phyloP scores from a whole-genome alignment of 2,797 vertebrate genomes.

The Chloroceryle inda region DNA sequence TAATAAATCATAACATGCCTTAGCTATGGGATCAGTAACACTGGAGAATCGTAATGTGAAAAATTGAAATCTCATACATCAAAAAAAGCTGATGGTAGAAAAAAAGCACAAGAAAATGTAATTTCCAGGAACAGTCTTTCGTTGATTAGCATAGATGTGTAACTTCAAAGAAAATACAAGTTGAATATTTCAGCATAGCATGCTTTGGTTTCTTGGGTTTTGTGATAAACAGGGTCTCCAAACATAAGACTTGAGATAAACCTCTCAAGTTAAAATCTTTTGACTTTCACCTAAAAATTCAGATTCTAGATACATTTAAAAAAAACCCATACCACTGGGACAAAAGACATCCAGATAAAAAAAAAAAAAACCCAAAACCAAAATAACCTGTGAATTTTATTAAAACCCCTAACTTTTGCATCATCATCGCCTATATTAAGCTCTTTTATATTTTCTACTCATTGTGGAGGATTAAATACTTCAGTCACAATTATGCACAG shows the following conservation, averaged over 20 bases:
- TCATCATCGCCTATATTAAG: not conserved
- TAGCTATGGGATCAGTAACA: not conserved
- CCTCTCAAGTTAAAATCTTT: not conserved
- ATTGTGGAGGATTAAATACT: not conserved
- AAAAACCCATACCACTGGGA: not conserved
- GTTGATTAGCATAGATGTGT: not conserved
- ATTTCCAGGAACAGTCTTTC: not conserved
- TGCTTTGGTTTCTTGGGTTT: not conserved
- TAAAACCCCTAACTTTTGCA: not conserved
- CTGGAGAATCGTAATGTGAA: not conserved
- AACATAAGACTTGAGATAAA: not conserved
- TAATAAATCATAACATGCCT: not conserved
- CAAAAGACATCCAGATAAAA: accelerated
- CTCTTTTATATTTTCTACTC: not conserved
- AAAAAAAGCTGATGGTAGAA: not conserved
- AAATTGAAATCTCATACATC: not conserved
- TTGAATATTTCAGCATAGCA: not conserved
- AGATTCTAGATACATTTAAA: not conserved
- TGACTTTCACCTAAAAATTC: not conserved
- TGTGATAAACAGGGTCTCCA: not conserved
- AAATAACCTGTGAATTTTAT: not conserved
- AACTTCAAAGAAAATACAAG: not conserved
- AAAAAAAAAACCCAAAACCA: no score
- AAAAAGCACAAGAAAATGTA: not conserved
- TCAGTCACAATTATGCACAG: not conserved